Conservation (phyloP, 2,888 invertebrate genomes). For the Lasioglossum oenotherae region DNA sequence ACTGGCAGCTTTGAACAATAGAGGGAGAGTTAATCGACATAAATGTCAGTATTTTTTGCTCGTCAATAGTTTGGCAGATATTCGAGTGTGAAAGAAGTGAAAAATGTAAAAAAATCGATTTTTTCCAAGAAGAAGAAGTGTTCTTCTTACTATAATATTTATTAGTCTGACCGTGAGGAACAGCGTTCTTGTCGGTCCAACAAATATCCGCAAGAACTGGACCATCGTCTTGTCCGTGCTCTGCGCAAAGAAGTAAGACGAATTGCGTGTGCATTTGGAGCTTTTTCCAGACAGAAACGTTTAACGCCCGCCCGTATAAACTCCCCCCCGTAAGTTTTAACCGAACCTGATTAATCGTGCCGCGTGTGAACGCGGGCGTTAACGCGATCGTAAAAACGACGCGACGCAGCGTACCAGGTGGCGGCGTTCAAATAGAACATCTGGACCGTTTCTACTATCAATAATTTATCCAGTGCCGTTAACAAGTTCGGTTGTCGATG, state of each 20-base stretch:
- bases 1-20: too few species aligned
- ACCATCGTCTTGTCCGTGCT: conserved; percentile 25
- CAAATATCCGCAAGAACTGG: conserved; percentile 47
- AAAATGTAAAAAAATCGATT: too few species aligned
- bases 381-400: conserved; percentile 54
- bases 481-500: conserved; percentile 37
- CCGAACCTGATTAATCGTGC: conserved; percentile 46
- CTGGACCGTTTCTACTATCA: conserved; percentile 31
- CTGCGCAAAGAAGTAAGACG: conserved; percentile 50
- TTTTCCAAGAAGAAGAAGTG: too few species aligned
- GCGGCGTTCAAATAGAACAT: conserved; percentile 44
- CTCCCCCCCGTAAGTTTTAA: conserved; percentile 19
- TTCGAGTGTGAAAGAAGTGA: too few species aligned
- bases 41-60: too few species aligned
- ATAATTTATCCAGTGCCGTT: conserved; percentile 45
- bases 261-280: conserved; percentile 46
- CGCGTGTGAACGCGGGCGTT: conserved; percentile 45
- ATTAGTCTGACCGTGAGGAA: neutral
- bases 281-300: conserved; percentile 1
- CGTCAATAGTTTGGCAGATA: too few species aligned
- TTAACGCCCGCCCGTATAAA: conserved; percentile 35
- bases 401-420: conserved; percentile 46
- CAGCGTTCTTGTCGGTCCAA: conserved; percentile 20
- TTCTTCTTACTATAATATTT: neutral
- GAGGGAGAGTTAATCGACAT: too few species aligned